Evolutionary conservation across 2,888 invertebrate species (phyloP).

Genomic region (Platycheirus rosarum): DNA sequence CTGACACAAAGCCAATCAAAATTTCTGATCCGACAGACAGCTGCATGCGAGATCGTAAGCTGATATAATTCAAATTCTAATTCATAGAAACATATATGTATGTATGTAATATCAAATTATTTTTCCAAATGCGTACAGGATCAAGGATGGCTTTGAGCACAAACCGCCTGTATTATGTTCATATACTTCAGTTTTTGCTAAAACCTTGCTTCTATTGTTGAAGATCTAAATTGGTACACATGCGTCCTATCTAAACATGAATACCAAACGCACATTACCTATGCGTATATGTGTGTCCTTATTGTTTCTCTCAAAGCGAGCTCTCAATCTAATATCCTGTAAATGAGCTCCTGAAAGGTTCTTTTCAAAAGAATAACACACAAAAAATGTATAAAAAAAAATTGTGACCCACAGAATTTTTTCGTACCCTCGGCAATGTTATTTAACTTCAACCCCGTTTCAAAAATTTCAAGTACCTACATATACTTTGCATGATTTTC

Average conservation of each 20-base stretch:
- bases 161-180: constrained; percentile 18
- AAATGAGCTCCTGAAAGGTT: not conserved
- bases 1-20: not conserved
- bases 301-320: not conserved
- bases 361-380: not conserved
- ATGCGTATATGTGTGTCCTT: not conserved
- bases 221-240: constrained; percentile 40
- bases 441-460: not conserved
- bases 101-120: constrained; percentile 15
- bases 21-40: not conserved
- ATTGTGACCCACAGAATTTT: constrained; percentile 1
- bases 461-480: constrained; percentile 5
- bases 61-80: no score
- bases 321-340: not conserved
- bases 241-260: constrained; percentile 36
- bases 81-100: constrained; percentile 24
- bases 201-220: constrained; percentile 39
- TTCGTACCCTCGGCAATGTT: not conserved
- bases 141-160: constrained; percentile 29
- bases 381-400: not conserved
- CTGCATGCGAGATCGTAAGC: no score
- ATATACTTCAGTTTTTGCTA: constrained; percentile 14
- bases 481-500: no score
- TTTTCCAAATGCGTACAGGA: constrained; percentile 35
- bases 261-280: constrained; percentile 34